phyloP scores from a whole-genome alignment of 2,888 invertebrate species.

The Plagodis dolabraria region DNA sequence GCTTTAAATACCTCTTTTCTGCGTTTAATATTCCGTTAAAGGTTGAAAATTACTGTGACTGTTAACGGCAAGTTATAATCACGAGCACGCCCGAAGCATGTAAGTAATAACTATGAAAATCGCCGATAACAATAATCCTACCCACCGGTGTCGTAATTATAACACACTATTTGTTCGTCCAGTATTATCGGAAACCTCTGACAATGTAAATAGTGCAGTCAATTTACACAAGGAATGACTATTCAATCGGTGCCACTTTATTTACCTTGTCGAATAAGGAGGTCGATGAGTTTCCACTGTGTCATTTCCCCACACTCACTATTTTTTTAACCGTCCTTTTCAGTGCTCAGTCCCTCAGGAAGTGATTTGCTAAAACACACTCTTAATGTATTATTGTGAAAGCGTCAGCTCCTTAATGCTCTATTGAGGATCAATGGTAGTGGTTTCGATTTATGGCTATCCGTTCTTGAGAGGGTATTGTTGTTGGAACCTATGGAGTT shows the following conservation, averaged over 20 bases:
- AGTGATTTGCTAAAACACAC: conserved; percentile 83
- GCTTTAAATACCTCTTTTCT: conserved; percentile 3
- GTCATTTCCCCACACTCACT: conserved; percentile 80
- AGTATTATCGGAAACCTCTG: conserved; percentile 8
- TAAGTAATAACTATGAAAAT: conserved; percentile 61
- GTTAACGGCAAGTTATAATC: conserved; percentile 49
- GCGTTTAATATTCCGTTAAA: conserved; percentile 41
- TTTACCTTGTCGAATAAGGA: conserved; percentile 57
- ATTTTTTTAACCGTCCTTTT: conserved; percentile 71
- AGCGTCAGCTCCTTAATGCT: conserved; percentile 76
- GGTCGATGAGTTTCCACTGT: conserved; percentile 69
- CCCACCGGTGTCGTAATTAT: conserved; percentile 57
- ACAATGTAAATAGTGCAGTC: conserved; percentile 37
- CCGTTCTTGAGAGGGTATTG: conserved; percentile 72
- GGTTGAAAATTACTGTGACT: conserved; percentile 47
- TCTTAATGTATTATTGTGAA: conserved; percentile 79
- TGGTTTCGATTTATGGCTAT: conserved; percentile 77
- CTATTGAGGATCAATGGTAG: conserved; percentile 74
- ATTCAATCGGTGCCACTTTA: conserved; percentile 79
- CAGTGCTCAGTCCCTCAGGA: conserved; percentile 64
- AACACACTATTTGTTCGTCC: conserved; percentile 59
- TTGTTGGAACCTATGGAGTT: conserved; percentile 71
- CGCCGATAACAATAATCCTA: conserved; percentile 52
- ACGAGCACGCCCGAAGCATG: conserved; percentile 47
- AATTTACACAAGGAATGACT: conserved; percentile 69